These are phyloP conservation scores for Oryzaephilus surinamensis DNA, from an alignment of 1,140 invertebrate genomes.

Conservation along the genomic window DNA sequence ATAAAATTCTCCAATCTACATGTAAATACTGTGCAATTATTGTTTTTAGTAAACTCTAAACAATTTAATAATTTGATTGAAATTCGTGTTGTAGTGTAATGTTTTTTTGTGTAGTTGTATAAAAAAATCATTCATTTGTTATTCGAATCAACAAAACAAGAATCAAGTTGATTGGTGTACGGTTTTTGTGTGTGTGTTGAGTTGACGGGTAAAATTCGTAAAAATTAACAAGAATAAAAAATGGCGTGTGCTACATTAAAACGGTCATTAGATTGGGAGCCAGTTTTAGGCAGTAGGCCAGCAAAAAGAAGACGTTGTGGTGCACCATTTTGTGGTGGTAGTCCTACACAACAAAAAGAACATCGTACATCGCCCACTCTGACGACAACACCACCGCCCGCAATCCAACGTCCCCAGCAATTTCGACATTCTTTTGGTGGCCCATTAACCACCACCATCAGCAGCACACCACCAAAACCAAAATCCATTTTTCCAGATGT, in stretches of 20 bases:
- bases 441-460: slow-evolving; percentile 36
- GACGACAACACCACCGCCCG: slow-evolving; percentile 50
- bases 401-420: slow-evolving; percentile 30
- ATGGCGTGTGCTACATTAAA: slow-evolving; percentile 96
- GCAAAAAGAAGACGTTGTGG: slow-evolving; percentile 80
- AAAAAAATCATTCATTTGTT: too few species aligned
- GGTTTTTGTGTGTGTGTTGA: slow-evolving; percentile 23
- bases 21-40: too few species aligned
- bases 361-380: slow-evolving; percentile 11
- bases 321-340: slow-evolving; percentile 62
- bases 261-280: slow-evolving; percentile 86
- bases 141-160: too few species aligned
- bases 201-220: too few species aligned
- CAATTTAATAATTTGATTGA: too few species aligned
- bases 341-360: slow-evolving; percentile 2
- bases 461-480: slow-evolving; percentile 47
- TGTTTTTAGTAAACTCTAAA: too few species aligned
- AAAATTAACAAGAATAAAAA: slow-evolving; percentile 48
- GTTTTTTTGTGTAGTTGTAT: slow-evolving; percentile 15
- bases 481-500: slow-evolving; percentile 33
- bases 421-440: slow-evolving; percentile 6
- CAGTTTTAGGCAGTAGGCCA: slow-evolving; percentile 66
- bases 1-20: too few species aligned
- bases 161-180: slow-evolving; percentile 18
- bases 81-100: slow-evolving; percentile 1